Percentiles rank a stretch among this genome's conserved stretches.
Conservation (phyloP, 2,797 vertebrate species). For the Echeneis naucrates region DNA sequence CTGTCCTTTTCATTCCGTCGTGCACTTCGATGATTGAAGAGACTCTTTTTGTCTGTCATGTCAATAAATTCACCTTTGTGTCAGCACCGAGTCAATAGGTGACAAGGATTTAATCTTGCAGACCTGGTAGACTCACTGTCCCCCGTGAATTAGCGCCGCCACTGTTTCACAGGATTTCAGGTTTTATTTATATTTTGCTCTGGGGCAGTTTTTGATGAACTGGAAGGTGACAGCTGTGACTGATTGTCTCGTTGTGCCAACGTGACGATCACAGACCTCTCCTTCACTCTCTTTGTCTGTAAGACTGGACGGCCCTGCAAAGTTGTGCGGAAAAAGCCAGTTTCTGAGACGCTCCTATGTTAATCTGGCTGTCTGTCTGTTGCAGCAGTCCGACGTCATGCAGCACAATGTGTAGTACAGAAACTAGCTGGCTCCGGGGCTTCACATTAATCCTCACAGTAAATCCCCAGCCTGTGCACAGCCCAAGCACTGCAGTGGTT, state of each 20-base stretch:
- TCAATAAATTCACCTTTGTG: slow-evolving; percentile 64
- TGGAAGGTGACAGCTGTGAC: neutral
- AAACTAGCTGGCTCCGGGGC: slow-evolving; percentile 37
- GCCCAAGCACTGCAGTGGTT: slow-evolving; percentile 19
- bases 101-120: slow-evolving; percentile 61
- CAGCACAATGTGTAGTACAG: slow-evolving; percentile 26
- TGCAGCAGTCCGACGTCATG: slow-evolving; percentile 36
- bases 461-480: slow-evolving; percentile 44
- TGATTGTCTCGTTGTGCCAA: neutral
- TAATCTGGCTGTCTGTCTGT: slow-evolving; percentile 36
- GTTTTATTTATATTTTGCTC: slow-evolving; percentile 22
- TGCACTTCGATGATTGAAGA: slow-evolving; percentile 54
- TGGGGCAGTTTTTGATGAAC: neutral
- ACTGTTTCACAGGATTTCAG: neutral
- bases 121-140: slow-evolving; percentile 44
- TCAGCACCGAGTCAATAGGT: slow-evolving; percentile 40
- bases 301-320: neutral
- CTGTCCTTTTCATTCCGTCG: slow-evolving; percentile 20
- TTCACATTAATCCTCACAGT: slow-evolving; percentile 45
- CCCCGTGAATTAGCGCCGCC: slow-evolving; percentile 41
- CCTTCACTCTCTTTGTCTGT: neutral
- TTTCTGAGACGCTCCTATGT: slow-evolving; percentile 18
- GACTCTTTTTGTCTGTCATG: slow-evolving; percentile 53
- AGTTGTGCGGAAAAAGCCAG: neutral
- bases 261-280: neutral